phyloP scores from a whole-genome alignment of 64 coral and sea anemone species.

The Trachythela sp. region DNA sequence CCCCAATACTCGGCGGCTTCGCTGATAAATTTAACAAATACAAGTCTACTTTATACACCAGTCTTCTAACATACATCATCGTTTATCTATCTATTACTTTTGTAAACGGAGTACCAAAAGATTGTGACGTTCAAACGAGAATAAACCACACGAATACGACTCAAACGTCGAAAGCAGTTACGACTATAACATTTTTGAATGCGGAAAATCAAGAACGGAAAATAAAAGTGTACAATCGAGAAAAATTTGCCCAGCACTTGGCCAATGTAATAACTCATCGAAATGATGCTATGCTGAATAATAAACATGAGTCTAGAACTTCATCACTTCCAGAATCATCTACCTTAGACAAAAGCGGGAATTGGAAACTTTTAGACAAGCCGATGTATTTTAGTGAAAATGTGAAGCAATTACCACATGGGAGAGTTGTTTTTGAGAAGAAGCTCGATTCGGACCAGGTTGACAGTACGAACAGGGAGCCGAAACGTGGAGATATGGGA shows the following conservation, averaged over 20 bases:
- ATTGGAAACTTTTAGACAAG: background rate
- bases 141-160: conserved; percentile 57
- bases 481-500: background rate
- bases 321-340: background rate
- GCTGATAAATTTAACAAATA: conserved; percentile 92
- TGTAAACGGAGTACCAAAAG: conserved; percentile 33
- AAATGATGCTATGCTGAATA: background rate
- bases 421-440: background rate
- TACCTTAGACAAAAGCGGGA: background rate
- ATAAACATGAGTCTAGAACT: background rate
- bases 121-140: conserved; percentile 66
- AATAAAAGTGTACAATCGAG: background rate
- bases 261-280: background rate
- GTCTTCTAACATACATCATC: conserved; percentile 66
- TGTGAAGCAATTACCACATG: background rate
- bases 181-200: too few species aligned
- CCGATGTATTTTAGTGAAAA: background rate
- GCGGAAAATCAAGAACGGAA: background rate
- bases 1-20: conserved; percentile 75
- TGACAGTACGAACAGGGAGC: background rate
- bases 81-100: conserved; percentile 66
- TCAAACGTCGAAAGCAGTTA: background rate
- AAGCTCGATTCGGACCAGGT: background rate
- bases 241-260: background rate
- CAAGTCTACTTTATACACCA: conserved; percentile 58